Base-by-base conservation (phyloP, 2,797 vertebrate genomes). In the Coranthus polyacanthus region DNA sequence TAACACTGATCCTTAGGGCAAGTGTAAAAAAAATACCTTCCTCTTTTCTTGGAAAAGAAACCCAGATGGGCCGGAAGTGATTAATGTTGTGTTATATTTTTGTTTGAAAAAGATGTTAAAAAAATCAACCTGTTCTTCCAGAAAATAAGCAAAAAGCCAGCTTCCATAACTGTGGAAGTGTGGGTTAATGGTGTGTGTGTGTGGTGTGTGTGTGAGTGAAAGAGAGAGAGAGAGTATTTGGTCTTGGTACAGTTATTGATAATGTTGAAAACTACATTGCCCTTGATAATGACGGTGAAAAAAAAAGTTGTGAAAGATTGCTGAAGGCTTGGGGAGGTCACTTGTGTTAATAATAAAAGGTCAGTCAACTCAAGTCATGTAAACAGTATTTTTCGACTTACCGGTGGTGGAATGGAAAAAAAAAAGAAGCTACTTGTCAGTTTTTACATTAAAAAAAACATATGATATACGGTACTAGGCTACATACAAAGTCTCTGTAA, bases 121-220 rank as follows among this genome's bases (percentile, higher is more conserved):
- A 82, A 44, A 85, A 85, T 89, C 72, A 72, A 85, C 56, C 53
- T 78, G 88, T 91, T 92, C 90, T 89, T 93, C 90, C 88, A 92
- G 81, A 89, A 87, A 90, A 90, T 73, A 84, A 90, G 82, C 74
- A 85, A 89, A 90, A 92, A 85, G 78, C 66, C 88, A 78, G 72
- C 83, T 89, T 87, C 70, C 54, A 52, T 55, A 59, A 45, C 21
- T 56, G 73, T 71, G 59, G 67, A 71, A 22, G 64, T 65, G 67
- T 61, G 44, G 50, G 55, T 57, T 51, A 36, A 42, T 65, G 39
- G 12, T 46, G 26, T 46, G 53, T 12, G 37, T 49, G 10, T 32
- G 68, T 42, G 38, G 50, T 54, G 41, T 15, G 29, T 47, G 66
- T 44, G 17, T 12, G 45, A 45, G 32, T 26, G 29, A 50, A 36